A percentile compares a stretch with the other conserved stretches of the same genome.
Evolutionary conservation across 2,113 vertebrate genomes (phyloP).

Genomic region (Dermatemys mawii): DNA sequence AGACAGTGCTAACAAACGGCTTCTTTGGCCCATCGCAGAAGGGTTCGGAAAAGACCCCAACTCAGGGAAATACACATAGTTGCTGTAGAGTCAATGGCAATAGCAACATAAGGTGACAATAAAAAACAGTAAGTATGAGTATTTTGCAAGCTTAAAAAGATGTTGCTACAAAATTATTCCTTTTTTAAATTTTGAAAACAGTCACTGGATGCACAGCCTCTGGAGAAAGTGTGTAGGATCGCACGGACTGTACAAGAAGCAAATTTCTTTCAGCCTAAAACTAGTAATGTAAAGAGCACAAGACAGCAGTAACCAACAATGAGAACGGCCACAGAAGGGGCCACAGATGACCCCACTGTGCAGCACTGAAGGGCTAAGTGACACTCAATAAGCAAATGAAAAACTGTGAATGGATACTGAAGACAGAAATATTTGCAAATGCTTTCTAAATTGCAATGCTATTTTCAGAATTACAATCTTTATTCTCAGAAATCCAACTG

Average conservation of each 20-base stretch:
- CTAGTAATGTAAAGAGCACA: not conserved
- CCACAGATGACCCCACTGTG: not conserved
- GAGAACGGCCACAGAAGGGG: not conserved
- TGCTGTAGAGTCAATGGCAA: not conserved
- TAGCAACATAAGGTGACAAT: not conserved
- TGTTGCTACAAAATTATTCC: not conserved
- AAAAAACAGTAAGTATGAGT: too few species aligned
- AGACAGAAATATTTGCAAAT: not conserved
- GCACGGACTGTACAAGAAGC: not conserved
- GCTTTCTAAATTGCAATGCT: not conserved
- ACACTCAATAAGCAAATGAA: not conserved
- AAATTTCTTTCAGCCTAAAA: not conserved
- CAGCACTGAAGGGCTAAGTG: not conserved
- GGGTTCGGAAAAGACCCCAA: not conserved
- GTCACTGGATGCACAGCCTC: not conserved
- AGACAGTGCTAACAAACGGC: not conserved
- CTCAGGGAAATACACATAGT: not conserved
- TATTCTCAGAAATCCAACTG: not conserved
- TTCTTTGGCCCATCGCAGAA: not conserved
- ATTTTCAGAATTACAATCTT: not conserved
- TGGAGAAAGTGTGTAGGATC: not conserved
- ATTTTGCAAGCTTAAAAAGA: not conserved
- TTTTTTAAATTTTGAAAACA: not conserved
- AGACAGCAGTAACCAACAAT: not conserved
- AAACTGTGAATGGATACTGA: not conserved